phyloP scores from a whole-genome alignment of 2,888 invertebrate species.

The Micropterix aruncella region DNA sequence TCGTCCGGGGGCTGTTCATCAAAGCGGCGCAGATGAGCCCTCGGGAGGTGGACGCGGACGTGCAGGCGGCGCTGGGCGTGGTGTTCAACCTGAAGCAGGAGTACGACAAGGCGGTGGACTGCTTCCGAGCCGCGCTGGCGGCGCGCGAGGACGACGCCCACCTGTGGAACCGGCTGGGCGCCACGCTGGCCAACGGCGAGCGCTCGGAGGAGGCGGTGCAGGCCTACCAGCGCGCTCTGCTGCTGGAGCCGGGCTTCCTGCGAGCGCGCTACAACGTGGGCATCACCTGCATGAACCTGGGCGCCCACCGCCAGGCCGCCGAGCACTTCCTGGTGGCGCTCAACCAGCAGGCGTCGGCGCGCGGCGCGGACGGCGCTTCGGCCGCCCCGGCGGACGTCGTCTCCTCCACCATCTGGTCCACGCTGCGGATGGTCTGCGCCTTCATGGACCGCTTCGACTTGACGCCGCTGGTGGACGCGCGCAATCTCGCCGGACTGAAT shows the following conservation, averaged over 20 bases:
- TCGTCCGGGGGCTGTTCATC: constrained; percentile 62
- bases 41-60: constrained; percentile 67
- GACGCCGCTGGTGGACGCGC: constrained; percentile 43
- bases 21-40: constrained; percentile 69
- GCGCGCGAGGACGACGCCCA: constrained; percentile 71
- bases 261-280: constrained; percentile 95
- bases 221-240: constrained; percentile 85
- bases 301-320: constrained; percentile 87
- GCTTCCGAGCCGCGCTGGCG: constrained; percentile 81
- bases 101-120: constrained; percentile 93
- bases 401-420: constrained; percentile 90
- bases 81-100: constrained; percentile 90
- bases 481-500: no score
- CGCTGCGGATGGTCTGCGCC: constrained; percentile 75
- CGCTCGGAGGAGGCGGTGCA: constrained; percentile 92
- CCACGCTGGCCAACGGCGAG: constrained; percentile 91
- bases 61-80: constrained; percentile 90
- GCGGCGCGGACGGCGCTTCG: constrained; percentile 23
- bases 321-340: constrained; percentile 90
- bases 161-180: constrained; percentile 94
- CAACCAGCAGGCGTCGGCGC: constrained; percentile 69
- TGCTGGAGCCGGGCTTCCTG: constrained; percentile 89
- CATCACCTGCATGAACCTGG: constrained; percentile 92
- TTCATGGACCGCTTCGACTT: constrained; percentile 59
- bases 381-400: constrained; percentile 29